Evolutionary conservation across 1,140 invertebrate species (phyloP).

Genomic region (Palaemon carinicauda): DNA sequence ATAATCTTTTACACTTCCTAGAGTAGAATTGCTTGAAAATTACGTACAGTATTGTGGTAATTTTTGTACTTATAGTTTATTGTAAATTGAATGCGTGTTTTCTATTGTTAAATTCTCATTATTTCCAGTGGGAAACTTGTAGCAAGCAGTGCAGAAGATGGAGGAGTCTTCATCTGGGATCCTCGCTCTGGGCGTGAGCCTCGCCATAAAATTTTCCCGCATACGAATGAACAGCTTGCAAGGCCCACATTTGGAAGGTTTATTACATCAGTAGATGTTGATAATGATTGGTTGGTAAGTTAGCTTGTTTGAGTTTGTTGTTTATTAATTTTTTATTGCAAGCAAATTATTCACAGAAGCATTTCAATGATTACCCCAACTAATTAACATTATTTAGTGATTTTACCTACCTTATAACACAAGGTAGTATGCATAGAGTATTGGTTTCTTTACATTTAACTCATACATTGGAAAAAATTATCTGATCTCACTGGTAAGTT

Average conservation of each 20-base stretch:
- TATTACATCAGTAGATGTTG: slow-evolving; percentile 42
- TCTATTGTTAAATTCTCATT: neutral
- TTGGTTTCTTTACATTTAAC: too few species aligned
- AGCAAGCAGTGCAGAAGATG: slow-evolving; percentile 51
- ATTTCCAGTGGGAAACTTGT: slow-evolving; percentile 42
- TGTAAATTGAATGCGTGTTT: too few species aligned
- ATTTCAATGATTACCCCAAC: too few species aligned
- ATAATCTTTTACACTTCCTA: neutral
- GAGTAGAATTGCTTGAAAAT: too few species aligned
- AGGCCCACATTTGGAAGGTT: slow-evolving; percentile 52
- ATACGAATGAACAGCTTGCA: slow-evolving; percentile 34
- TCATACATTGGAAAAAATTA: too few species aligned
- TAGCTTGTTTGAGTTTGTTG: neutral
- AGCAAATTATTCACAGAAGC: too few species aligned
- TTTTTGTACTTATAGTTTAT: neutral
- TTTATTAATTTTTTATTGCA: neutral
- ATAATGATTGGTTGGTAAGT: slow-evolving; percentile 55
- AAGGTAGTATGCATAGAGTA: too few species aligned
- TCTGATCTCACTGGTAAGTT: too few species aligned
- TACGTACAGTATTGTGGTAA: too few species aligned
- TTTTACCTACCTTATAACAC: too few species aligned
- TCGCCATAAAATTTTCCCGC: slow-evolving; percentile 36
- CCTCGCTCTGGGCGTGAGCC: slow-evolving; percentile 41
- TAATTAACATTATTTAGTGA: too few species aligned
- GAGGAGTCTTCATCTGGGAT: slow-evolving; percentile 57